Base-by-base conservation (phyloP, 2,113 vertebrate species). In the Pygoscelis adeliae region DNA sequence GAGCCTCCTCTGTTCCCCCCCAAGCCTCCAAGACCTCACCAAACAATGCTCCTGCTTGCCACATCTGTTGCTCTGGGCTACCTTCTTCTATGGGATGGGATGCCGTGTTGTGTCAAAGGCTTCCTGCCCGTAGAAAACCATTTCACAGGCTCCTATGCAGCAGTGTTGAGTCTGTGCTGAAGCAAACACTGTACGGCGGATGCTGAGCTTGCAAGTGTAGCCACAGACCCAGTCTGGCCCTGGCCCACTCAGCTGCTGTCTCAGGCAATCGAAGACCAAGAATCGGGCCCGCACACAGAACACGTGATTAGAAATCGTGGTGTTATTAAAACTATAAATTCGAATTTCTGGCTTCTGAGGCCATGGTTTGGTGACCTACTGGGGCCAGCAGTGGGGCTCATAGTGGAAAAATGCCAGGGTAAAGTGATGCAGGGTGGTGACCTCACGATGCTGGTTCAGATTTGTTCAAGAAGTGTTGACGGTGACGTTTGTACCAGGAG, bases 151-250 rank as follows among this genome's bases (percentile, higher is more conserved):
- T 13, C 25, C 1, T 8, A 11, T 30, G 63, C 50, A 40, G 49
- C 76, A 47, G 58, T 18, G 0, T 3, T 5, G 22, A 15, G 58
- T 5, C 50, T 13, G 15, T 3, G 63, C 70, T 22, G 88, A 18
- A 42, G 52, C 52, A 62, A 61, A 8, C 47, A 3, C 66, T 5
- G 9, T 8, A 29, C 0, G 4, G 49, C 2, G 0, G n/a, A 22
- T 19, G 49, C 49, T 87, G 26, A 34, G 47, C 67, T 42, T 63
- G 40, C 32, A 16, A n/a, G 38, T 2, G 27, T 17, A 18, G 67
- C 38, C 13, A 11, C 83, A 50, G 23, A 53, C 30, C 49, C 56
- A 34, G 36, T n/a, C 90, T 32, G 40, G 55, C 55, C 76, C 30
- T 5, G 20, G 30, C 21, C 47, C 7, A 1, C 30, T 47, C 53